phyloP scores from a whole-genome alignment of 2,797 vertebrate genomes.

The Synaphobranchus kaupii region DNA sequence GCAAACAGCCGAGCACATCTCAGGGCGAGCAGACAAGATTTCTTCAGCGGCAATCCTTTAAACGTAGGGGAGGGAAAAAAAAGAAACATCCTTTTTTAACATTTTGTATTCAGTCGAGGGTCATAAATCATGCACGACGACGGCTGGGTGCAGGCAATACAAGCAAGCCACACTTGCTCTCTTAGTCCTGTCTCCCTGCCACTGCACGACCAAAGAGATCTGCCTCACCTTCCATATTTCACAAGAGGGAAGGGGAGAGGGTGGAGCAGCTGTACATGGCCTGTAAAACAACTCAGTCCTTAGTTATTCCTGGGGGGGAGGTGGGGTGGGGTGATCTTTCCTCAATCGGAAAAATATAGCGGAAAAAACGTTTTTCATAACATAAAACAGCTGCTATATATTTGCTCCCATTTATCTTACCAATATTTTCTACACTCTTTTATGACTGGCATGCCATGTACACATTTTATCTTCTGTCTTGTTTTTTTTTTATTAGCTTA shows the following conservation, averaged over 20 bases:
- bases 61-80: neutral
- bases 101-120: slow-evolving; percentile 20
- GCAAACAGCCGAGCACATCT: neutral
- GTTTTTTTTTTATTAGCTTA: too few relatives aligned
- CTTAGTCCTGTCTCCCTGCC: neutral
- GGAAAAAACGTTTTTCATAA: too few relatives aligned
- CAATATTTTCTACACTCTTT: too few relatives aligned
- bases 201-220: neutral
- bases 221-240: neutral
- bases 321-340: neutral
- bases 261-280: neutral
- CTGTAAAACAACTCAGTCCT: neutral
- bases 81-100: neutral
- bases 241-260: neutral
- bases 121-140: slow-evolving; percentile 30
- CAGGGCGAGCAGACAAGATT: neutral
- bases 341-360: too few relatives aligned
- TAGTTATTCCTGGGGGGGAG: neutral
- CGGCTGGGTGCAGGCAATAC: neutral
- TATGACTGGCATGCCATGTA: too few relatives aligned
- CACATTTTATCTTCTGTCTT: too few relatives aligned
- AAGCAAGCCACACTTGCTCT: neutral
- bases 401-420: too few relatives aligned
- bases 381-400: too few relatives aligned
- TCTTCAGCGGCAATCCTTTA: slow-evolving; percentile 9